Evolutionary conservation across 2,113 vertebrate genomes (phyloP), one percentile per base, ranked within the genome.

Genomic region (Felis chaus): DNA sequence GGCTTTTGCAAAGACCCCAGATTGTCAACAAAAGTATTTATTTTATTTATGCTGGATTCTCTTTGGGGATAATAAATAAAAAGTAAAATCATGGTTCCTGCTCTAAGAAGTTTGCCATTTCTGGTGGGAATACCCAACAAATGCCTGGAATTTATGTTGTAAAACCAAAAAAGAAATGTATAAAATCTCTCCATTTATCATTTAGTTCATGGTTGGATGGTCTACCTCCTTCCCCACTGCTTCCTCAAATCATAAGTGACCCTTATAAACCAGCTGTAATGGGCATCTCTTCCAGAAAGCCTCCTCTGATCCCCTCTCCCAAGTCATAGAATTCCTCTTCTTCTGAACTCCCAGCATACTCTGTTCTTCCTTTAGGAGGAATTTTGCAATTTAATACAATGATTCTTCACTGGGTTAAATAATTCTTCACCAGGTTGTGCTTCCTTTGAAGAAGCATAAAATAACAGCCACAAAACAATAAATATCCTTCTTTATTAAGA

Each of bases 41-140:
- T 83, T 97, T 88, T 89, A 73, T 96, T 96, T 87, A 33, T 31
- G n/a, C 39, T 81, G 65, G 48, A 29, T 87, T 96, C 74, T 96
- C 39, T 95, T 14, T 39, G 31, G 27, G 48, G 19, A 87, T 81
- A 87, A 94, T 92, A 96, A 87, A 96, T 94, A 94, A 86, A 92
- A 97, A 39, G 13, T 39, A 73, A 91, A 97, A 86, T 91, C 15
- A 36, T 14, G 21, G 15, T 66, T 90, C 33, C 33, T 97, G 50
- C 10, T 83, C 18, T 97, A 92, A 95, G 66, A 92, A 95, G 36
- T 18, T 79, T 86, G 68, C 14, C 57, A 33, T 69, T 95, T 96
- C 80, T 69, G 31, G 33, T 66, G 39, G 45, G 36, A 94, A 71
- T 88, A 90, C 23, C 39, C 91, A 76, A 27, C 41, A 76, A 97